Conservation (phyloP, 2,888 invertebrate genomes). For the Xylota sylvarum region DNA sequence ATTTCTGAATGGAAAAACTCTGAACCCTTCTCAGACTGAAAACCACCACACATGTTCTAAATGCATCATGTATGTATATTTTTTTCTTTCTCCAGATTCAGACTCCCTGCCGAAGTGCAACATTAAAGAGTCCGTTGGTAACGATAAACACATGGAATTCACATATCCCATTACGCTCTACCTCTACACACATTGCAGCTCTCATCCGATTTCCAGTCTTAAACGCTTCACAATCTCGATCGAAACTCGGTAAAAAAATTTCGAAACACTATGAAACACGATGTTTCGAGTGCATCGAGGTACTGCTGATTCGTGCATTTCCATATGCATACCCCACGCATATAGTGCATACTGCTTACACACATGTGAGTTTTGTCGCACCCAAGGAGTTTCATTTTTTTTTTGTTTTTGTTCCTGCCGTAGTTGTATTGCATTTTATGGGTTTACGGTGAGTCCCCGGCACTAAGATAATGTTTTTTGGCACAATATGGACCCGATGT, state of each 20-base stretch:
- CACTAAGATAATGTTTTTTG: constrained; percentile 63
- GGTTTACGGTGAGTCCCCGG: constrained; percentile 47
- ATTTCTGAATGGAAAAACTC: background rate
- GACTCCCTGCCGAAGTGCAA: constrained; percentile 72
- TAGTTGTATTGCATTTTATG: constrained; percentile 64
- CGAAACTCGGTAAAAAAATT: constrained; percentile 16
- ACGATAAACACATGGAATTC: constrained; percentile 75
- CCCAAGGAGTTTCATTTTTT: constrained; percentile 13
- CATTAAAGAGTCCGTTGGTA: constrained; percentile 75
- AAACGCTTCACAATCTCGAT: constrained; percentile 40
- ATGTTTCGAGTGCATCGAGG: constrained; percentile 69
- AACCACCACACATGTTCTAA: constrained; percentile 66
- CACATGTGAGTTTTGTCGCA: constrained; percentile 53
- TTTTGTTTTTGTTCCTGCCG: constrained; percentile 29
- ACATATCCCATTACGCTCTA: constrained; percentile 68
- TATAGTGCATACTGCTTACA: constrained; percentile 6
- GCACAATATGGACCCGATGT: constrained; percentile 75
- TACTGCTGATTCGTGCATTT: constrained; percentile 48
- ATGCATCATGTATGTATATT: constrained; percentile 2
- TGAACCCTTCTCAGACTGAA: constrained; percentile 8
- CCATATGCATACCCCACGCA: constrained; percentile 69
- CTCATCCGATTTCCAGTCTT: constrained; percentile 30
- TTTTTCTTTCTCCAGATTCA: constrained; percentile 12
- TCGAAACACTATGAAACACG: constrained; percentile 4
- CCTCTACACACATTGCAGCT: constrained; percentile 33